Evolutionary conservation across 2,888 invertebrate genomes (phyloP).

Genomic region (Drosophila yooni): DNA sequence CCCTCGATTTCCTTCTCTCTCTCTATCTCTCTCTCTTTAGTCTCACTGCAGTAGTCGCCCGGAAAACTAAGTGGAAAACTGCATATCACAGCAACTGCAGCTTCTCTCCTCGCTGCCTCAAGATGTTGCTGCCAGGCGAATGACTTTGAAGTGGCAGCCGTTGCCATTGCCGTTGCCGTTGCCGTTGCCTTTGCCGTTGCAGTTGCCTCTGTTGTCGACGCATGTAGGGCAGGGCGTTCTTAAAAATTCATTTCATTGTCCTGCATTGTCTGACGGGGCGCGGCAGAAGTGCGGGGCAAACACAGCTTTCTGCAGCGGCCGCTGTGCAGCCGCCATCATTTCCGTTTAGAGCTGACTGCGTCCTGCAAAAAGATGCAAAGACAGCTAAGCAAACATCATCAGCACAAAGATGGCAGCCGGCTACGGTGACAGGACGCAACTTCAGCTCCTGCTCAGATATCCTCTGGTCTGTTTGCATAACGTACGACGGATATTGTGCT

Average conservation of each 20-base stretch:
- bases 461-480: conserved; percentile 65
- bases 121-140: conserved; percentile 74
- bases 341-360: conserved; percentile 77
- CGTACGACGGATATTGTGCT: conserved; percentile 79
- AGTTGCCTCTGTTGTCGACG: conserved; percentile 27
- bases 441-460: conserved; percentile 15
- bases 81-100: conserved; percentile 71
- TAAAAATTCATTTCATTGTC: conserved; percentile 82
- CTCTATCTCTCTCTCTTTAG: conserved; percentile 1
- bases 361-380: conserved; percentile 79
- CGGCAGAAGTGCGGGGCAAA: conserved; percentile 64
- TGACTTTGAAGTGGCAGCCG: conserved; percentile 77
- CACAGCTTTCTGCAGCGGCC: conserved; percentile 73
- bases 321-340: conserved; percentile 77
- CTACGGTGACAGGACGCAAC: conserved; percentile 35
- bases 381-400: conserved; percentile 82
- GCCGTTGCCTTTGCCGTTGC: conserved; percentile 17
- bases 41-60: conserved; percentile 17
- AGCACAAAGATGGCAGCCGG: conserved; percentile 75
- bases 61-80: conserved; percentile 63
- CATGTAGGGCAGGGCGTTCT: conserved; percentile 77
- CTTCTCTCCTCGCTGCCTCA: conserved; percentile 47
- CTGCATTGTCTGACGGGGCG: conserved; percentile 74
- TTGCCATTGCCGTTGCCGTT: conserved; percentile 8
- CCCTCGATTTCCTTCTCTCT: neutral